A percentile compares a stretch with the other conserved stretches of the same genome.
These are phyloP conservation scores for Trachelus troglodyta DNA, from an alignment of 2,888 invertebrate genomes.

Conservation along the genomic window DNA sequence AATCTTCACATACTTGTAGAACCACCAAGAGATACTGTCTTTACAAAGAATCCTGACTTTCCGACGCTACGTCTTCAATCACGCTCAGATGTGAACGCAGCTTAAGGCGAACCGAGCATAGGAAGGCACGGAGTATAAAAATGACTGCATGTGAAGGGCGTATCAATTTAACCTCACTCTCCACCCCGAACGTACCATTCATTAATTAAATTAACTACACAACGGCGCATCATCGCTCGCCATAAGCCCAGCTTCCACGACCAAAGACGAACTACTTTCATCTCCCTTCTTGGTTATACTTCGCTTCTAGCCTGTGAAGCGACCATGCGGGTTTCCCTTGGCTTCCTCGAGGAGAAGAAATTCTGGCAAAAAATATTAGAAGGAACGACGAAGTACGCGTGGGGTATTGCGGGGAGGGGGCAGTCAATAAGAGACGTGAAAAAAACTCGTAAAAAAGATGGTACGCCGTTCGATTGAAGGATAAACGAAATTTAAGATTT, in stretches of 20 bases:
- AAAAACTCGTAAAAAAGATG: background rate
- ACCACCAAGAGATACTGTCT: background rate
- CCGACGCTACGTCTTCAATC: background rate
- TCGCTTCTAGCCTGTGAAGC: background rate
- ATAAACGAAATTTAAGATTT: constrained; percentile 2
- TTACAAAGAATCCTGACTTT: background rate
- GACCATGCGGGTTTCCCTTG: background rate
- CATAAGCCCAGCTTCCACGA: constrained; percentile 49
- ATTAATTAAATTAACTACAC: constrained; percentile 66
- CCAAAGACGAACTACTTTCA: constrained; percentile 38
- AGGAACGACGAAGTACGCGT: background rate
- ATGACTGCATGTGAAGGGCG: constrained; percentile 61
- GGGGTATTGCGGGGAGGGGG: too few species aligned
- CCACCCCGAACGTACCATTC: constrained; percentile 63
- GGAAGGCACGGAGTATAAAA: constrained; percentile 45
- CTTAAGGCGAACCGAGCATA: background rate
- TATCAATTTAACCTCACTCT: constrained; percentile 65
- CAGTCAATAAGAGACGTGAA: background rate
- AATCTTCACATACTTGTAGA: background rate
- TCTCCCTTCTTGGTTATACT: background rate
- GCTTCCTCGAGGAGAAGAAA: background rate
- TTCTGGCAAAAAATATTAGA: background rate
- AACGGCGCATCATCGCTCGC: constrained; percentile 57
- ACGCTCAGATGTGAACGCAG: background rate
- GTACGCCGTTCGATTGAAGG: background rate